A percentile compares a stretch with the other conserved stretches of the same genome.
These are phyloP conservation scores for Cephalopterus ornatus DNA, from an alignment of 2,113 vertebrate species.

Conservation along the genomic window DNA sequence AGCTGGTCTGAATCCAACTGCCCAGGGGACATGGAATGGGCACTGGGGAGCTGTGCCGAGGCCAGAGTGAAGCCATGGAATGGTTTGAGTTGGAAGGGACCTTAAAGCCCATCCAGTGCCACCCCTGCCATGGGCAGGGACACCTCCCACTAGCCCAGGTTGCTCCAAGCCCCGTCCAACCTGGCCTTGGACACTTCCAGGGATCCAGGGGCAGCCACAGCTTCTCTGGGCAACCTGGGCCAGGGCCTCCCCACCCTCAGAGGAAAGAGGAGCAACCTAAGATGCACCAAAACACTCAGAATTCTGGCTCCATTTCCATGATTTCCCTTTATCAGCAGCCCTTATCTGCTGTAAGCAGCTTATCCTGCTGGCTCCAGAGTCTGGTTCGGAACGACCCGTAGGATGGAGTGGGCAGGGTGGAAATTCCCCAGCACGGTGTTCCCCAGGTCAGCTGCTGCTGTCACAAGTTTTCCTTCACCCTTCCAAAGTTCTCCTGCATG, in stretches of 20 bases:
- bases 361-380: neutral
- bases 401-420: neutral
- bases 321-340: neutral
- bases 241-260: neutral
- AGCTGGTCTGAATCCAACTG: fast-evolving
- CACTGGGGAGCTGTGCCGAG: neutral
- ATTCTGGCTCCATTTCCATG: neutral
- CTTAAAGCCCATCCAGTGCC: fast-evolving
- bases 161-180: neutral
- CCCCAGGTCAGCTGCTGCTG: neutral
- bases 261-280: neutral
- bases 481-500: neutral
- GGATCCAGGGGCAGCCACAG: neutral
- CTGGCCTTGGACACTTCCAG: neutral
- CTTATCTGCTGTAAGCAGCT: neutral
- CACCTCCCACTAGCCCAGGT: neutral
- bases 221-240: neutral
- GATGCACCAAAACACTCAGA: neutral
- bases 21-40: fast-evolving
- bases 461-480: neutral
- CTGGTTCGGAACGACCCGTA: neutral
- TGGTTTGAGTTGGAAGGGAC: neutral
- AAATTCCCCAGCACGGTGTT: neutral
- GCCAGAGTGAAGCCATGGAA: neutral
- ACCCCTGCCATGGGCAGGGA: neutral